A percentile compares a stretch with the other conserved stretches of the same genome.
phyloP scores from a whole-genome alignment of 2,113 vertebrate species.

The Neolamprologus sp. region DNA sequence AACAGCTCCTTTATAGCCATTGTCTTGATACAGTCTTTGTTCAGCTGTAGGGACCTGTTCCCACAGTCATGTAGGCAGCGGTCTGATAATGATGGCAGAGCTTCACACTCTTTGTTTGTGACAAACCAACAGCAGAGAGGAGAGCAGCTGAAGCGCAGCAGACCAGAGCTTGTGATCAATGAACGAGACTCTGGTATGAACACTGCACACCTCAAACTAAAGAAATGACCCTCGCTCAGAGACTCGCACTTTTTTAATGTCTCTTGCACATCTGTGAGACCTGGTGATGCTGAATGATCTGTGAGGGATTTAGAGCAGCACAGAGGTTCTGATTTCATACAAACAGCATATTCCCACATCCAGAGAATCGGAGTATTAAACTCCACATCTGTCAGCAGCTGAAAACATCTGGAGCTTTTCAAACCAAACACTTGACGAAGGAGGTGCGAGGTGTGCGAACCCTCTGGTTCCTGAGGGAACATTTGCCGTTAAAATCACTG shows the following conservation, averaged over 20 bases:
- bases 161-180: not conserved
- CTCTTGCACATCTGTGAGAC: not conserved
- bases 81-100: not conserved
- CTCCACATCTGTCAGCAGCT: not conserved
- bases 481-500: not conserved
- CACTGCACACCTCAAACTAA: not conserved
- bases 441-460: no score
- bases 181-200: rapidly evolving
- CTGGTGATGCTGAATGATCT: not conserved
- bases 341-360: not conserved
- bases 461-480: no score
- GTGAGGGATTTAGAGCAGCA: not conserved
- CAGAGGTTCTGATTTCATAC: not conserved
- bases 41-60: not conserved
- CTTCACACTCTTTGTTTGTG: not conserved
- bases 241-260: not conserved
- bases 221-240: not conserved
- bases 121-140: not conserved
- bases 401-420: not conserved
- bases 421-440: no score
- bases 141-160: not conserved
- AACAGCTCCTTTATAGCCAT: not conserved
- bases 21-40: not conserved
- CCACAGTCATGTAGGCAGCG: not conserved
- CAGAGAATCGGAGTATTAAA: rapidly evolving